Base-by-base conservation (phyloP, 2,888 invertebrate species). In the Ichneumoninae sp. region DNA sequence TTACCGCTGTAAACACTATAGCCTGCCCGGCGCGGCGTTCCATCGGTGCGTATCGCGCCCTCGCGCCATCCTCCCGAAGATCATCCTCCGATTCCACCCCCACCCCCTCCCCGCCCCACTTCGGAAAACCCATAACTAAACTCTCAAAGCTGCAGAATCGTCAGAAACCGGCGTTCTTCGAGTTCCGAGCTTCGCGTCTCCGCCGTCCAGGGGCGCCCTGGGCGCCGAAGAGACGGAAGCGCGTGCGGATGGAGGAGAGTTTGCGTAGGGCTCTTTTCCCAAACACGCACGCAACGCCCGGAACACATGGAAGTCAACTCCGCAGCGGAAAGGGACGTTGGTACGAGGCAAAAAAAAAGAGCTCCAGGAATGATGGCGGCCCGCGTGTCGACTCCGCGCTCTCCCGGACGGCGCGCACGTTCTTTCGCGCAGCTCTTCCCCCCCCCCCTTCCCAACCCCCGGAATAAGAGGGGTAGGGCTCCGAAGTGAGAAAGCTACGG, bases 281-380 rank as follows among this genome's bases (percentile, higher is more conserved):
- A 44, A 22, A 36, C 47, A n/a, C 36, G 50, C 70, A 52, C 50
- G 68, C 50, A 70, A 47, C 36, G 7, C 44, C 66, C 54, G 52
- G 36, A 5, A 36, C 65, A 66, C 72, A 66, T 13, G 19, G 33
- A 60, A 68, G 54, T 44, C 78, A 54, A 70, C 13, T 57, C 47
- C 44, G 22, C 16, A 8, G 16, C 75, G 79, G 54, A 60, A 50
- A 50, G 60, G 50, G 26, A 40, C 65, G 77, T 66, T 65, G 71
- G 76, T 57, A 70, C 69, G 52, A 6, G 19, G 62, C 33, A 6
- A 60, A 62, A 83, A 83, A 86, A 85, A 86, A 86, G 84, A 81
- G 62, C 69, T 65, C 44, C 62, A 71, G 82, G 82, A 86, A 87
- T 86, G 80, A 87, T 87, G 87, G 86, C 86, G 86, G 85, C 82